These are phyloP conservation scores for Stegostoma tigrinum DNA, from an alignment of 2,113 vertebrate genomes.

Conservation along the genomic window DNA sequence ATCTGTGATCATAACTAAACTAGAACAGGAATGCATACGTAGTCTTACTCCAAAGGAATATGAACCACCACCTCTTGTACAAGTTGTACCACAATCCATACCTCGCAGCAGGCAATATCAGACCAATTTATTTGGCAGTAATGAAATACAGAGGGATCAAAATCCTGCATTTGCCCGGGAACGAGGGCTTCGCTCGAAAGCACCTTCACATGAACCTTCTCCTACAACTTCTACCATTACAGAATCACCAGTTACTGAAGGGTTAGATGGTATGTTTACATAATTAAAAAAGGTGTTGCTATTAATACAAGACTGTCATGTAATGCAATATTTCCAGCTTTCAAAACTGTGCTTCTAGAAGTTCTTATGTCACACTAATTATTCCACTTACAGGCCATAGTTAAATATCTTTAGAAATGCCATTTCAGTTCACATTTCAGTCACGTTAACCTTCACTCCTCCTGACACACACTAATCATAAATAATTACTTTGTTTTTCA, in stretches of 20 bases:
- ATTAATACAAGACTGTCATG: background rate
- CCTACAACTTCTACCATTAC: slow-evolving; percentile 52
- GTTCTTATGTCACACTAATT: background rate
- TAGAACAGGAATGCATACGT: slow-evolving; percentile 87
- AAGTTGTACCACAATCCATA: slow-evolving; percentile 82
- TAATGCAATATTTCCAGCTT: background rate
- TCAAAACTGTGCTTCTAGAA: background rate
- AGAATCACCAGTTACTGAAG: slow-evolving; percentile 34
- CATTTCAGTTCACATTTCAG: background rate
- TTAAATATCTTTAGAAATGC: background rate
- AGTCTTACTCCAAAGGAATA: slow-evolving; percentile 68
- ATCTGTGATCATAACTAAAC: slow-evolving; percentile 72
- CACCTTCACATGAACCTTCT: slow-evolving; percentile 59
- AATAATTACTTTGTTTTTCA: background rate
- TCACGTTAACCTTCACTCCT: background rate
- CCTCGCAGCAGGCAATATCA: slow-evolving; percentile 73
- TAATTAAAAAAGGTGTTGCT: background rate
- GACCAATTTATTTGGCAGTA: slow-evolving; percentile 58
- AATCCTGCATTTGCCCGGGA: slow-evolving; percentile 70
- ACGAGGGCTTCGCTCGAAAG: slow-evolving; percentile 58
- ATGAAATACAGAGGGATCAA: slow-evolving; percentile 86
- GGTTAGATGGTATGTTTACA: slow-evolving; percentile 18
- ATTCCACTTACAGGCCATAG: background rate
- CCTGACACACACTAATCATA: background rate
- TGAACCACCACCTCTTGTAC: slow-evolving; percentile 79